Evolutionary conservation across 2,797 vertebrate species (phyloP), one percentile per base, ranked within the genome.

Genomic region (Sebastes oblongus): DNA sequence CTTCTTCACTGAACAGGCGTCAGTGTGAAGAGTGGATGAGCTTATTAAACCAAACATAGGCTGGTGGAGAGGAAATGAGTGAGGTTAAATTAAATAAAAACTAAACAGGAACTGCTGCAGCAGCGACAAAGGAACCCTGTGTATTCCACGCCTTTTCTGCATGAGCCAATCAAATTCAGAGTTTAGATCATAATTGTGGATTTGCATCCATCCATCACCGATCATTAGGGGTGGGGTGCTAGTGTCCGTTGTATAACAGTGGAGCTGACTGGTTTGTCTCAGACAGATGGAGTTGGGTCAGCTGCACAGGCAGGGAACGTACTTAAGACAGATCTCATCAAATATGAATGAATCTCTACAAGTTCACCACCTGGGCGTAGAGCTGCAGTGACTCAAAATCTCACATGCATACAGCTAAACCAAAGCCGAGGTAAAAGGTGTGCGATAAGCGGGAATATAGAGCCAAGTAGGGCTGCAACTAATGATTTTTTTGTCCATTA

Each of bases 341-440:
- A 95, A 94, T 91, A 95, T 94, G 86, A 90, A 95, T 92, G 86
- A 88, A 77, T 67, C 20, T 72, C 60, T 42, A 22, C 24, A 75
- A 87, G 75, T 86, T 84, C 61, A 82, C 86, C 93, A 91, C 84
- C 90, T 94, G 93, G 88, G 69, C 22, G 30, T 39, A 24, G 29
- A 69, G 84, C 66, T 66, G 34, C 68, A 72, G 50, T 62, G 84
- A 75, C 22, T 56, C 61, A 14, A 8, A 20, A 46, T 75, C 34
- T 70, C 52, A 42, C 78, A 62, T 56, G 52, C 29, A 29, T 14
- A 1, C 29, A 60, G 14, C 25, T 2, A n/a, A 69, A 58, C 9
- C 50, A 24, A 6, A 64, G 61, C 20, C 9, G 22, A 66, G 24
- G 14, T 56, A 11, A 20, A 39, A 54, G 56, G 39, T 13, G 54